phyloP scores from a whole-genome alignment of 2,113 vertebrate genomes.

The Neolamprologus devosi region DNA sequence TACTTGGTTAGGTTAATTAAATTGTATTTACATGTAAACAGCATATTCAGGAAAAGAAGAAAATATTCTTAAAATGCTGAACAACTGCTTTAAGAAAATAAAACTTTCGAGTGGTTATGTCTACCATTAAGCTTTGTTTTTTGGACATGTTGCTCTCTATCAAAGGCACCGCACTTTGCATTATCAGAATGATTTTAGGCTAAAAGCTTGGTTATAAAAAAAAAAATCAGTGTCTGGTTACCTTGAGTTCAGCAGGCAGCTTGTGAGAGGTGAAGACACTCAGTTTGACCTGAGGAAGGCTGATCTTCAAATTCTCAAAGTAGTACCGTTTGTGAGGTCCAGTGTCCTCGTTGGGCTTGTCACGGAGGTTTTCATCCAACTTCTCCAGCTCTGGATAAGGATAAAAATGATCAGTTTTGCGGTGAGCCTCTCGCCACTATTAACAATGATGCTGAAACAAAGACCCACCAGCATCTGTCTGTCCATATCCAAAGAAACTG shows the following conservation, averaged over 20 bases:
- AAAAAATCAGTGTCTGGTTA: conserved; percentile 6
- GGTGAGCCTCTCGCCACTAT: background rate
- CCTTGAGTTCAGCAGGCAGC: conserved; percentile 91
- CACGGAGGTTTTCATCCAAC: conserved; percentile 87
- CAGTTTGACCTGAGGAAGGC: conserved; percentile 90
- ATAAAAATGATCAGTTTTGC: background rate
- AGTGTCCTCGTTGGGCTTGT: conserved; percentile 75
- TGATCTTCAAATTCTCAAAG: conserved; percentile 98
- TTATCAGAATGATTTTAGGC: background rate
- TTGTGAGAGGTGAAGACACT: conserved; percentile 96
- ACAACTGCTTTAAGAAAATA: background rate
- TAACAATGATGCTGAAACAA: background rate
- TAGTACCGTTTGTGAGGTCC: conserved; percentile 82
- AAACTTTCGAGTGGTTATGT: background rate
- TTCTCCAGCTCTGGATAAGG: conserved; percentile 83
- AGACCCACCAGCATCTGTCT: conserved; percentile 79
- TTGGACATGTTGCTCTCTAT: background rate
- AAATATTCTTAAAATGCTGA: background rate
- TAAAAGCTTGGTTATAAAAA: background rate
- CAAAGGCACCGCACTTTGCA: background rate
- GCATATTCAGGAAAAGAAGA: background rate
- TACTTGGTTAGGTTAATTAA: background rate
- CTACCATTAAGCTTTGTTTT: background rate
- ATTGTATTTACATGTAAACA: background rate
- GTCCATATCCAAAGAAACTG: conserved; percentile 88